Conservation (phyloP, 2,113 vertebrate species). For the Bucco capensis region DNA sequence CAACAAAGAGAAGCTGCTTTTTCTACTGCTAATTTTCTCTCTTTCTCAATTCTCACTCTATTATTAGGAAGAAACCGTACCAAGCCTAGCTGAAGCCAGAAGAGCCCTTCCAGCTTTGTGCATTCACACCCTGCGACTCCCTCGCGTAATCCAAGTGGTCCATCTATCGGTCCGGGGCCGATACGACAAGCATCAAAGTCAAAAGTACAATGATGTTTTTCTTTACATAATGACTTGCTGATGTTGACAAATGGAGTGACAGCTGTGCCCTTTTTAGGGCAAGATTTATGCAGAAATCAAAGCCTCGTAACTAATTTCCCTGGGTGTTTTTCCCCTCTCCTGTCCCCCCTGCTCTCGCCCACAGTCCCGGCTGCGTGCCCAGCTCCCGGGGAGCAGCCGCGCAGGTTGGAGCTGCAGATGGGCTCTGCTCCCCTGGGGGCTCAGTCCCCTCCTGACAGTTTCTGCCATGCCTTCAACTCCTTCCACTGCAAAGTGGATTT, state of each 20-base stretch:
- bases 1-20: slow-evolving; percentile 28
- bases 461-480: background rate
- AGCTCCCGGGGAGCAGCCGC: background rate
- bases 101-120: background rate
- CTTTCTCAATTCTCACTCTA: slow-evolving; percentile 35
- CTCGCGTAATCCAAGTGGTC: background rate
- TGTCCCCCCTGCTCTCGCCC: background rate
- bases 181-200: background rate
- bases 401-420: background rate
- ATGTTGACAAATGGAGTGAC: slow-evolving; percentile 38
- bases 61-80: slow-evolving; percentile 4
- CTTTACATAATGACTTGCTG: slow-evolving; percentile 34
- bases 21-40: slow-evolving; percentile 42
- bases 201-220: slow-evolving; percentile 2
- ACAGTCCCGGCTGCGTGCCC: background rate
- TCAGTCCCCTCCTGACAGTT: rapidly evolving
- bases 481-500: background rate
- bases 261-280: slow-evolving; percentile 36
- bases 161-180: slow-evolving; percentile 25
- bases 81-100: background rate
- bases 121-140: rapidly evolving
- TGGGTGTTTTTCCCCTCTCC: background rate
- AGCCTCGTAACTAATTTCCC: background rate
- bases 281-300: slow-evolving; percentile 5
- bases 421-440: rapidly evolving